Base-by-base conservation (phyloP, 2,888 invertebrate genomes). In the Cheilosia scutellata region DNA sequence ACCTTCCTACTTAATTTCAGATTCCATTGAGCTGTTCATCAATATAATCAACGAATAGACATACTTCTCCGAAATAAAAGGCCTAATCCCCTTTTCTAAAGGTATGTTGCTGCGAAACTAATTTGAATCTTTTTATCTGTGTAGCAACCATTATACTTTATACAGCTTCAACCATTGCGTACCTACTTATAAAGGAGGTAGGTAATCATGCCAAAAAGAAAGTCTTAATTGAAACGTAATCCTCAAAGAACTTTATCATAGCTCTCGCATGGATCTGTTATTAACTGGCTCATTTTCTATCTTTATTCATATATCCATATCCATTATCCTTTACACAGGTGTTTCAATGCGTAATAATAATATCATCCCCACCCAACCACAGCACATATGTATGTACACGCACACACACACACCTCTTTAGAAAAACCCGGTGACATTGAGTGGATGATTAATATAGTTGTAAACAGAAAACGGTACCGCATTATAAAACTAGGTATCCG, bases 401-500 rank as follows among this genome's bases (percentile, higher is more conserved):
- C 13, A n/a, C 25, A 47, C 5, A 25, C 4, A 1, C 29, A 16
- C 27, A n/a, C 55, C 13, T 29, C 62, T 6, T 9, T 29, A 20
- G 37, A 29, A 7, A 7, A 44, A 44, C 25, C n/a, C 27, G 13
- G 29, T 62, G 51, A 31, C 29, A 62, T 33, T 44, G 33, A 65
- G 37, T 44, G 40, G 47, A 57, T 55, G 55, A 55, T 51, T 68
- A 68, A 66, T 58, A 66, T 40, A 29, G 66, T 49, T 51, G 66
- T 76, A 53, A 76, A 76, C 76, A 60, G 60, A 68, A 60, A 51
- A 58, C 51, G 51, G 25, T 53, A 51, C 57, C 66, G 42, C 60
- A 76, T 60, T 76, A 53, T 68, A 44, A 76, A 76, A 44, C 60
- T 16, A 68, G 51, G 31, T 68, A 76, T 76, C 76, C 76, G 42